phyloP scores from a whole-genome alignment of 2,113 vertebrate genomes.

The Scolopax mira region DNA sequence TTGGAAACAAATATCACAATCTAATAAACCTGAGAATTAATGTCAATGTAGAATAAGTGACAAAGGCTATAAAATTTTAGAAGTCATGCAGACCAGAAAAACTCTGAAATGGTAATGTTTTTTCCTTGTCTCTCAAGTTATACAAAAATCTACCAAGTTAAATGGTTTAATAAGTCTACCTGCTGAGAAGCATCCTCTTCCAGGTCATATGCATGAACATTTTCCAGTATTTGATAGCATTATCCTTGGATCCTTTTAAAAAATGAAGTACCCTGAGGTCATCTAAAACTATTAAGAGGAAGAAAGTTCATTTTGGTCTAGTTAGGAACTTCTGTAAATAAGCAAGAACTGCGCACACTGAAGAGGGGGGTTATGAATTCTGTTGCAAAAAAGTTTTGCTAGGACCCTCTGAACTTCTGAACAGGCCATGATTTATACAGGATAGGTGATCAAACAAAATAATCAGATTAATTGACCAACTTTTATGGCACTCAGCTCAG shows the following conservation, averaged over 20 bases:
- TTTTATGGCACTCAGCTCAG: background rate
- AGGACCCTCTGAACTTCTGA: background rate
- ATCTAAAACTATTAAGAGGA: background rate
- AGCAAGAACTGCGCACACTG: background rate
- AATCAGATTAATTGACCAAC: background rate
- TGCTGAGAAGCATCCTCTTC: background rate
- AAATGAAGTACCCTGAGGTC: background rate
- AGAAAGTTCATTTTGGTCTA: background rate
- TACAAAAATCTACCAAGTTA: background rate
- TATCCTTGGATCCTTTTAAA: background rate
- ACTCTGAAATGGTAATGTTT: background rate
- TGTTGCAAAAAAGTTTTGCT: background rate
- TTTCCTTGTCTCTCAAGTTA: background rate
- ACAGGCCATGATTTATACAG: background rate
- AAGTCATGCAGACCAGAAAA: background rate
- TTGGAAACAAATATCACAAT: background rate
- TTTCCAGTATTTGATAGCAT: background rate
- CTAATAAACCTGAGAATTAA: background rate
- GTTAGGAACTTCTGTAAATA: background rate
- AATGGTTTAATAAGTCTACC: background rate
- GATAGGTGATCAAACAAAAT: background rate
- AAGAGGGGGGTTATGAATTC: background rate
- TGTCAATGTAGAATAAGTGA: background rate
- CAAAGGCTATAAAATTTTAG: background rate
- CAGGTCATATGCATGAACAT: background rate